phyloP scores from a whole-genome alignment of 1,140 invertebrate species.

The Neoseiulus cucumeris region DNA sequence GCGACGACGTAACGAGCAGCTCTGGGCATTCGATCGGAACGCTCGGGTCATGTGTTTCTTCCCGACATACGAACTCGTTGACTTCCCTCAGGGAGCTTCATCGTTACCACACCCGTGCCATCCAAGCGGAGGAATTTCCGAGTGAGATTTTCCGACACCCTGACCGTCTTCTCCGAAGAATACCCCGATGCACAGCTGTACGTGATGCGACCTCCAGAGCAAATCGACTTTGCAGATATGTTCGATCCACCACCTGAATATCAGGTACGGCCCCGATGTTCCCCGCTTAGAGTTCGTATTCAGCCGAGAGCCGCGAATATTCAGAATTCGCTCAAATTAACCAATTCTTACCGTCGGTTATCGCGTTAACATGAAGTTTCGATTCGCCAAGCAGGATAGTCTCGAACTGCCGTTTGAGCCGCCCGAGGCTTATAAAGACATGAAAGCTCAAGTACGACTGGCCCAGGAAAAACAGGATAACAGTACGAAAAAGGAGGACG shows the following conservation, averaged over 20 bases:
- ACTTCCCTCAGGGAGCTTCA: too few species aligned
- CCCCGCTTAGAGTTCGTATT: too few species aligned
- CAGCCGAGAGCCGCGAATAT: too few species aligned
- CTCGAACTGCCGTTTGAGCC: slow-evolving; percentile 3
- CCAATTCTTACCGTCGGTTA: too few species aligned
- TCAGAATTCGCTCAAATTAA: too few species aligned
- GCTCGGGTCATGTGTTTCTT: too few species aligned
- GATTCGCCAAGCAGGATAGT: not conserved
- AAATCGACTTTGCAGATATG: slow-evolving; percentile 7
- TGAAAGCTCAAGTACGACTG: slow-evolving; percentile 1
- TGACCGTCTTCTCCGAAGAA: slow-evolving; percentile 3
- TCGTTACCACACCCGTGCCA: too few species aligned
- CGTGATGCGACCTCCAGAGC: not conserved
- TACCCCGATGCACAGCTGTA: slow-evolving; percentile 1
- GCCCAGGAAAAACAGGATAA: slow-evolving; percentile 2
- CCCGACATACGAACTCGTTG: too few species aligned
- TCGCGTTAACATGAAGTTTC: too few species aligned
- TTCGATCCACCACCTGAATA: not conserved
- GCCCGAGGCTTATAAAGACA: slow-evolving; percentile 7
- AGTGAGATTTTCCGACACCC: not conserved
- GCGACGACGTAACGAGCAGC: too few species aligned
- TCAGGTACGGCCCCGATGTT: not conserved
- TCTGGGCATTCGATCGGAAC: too few species aligned
- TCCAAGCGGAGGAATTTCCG: not conserved
- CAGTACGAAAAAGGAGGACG: not conserved